Percentiles rank a stretch among this genome's conserved stretches.
phyloP scores from a whole-genome alignment of 2,888 invertebrate species.

The Mythimna albipuncta region DNA sequence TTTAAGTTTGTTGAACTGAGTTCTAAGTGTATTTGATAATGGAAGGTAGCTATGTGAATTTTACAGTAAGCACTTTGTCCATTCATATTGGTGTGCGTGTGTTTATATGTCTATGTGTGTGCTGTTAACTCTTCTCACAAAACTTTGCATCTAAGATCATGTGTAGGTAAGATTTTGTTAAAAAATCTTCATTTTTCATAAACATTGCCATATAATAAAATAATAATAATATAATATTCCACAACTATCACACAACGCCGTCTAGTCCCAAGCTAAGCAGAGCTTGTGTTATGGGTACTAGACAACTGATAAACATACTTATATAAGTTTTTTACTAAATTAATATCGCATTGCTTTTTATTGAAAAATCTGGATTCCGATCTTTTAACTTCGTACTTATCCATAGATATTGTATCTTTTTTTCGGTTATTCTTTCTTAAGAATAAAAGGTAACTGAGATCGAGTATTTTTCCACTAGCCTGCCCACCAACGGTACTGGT shows the following conservation, averaged over 20 bases:
- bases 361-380: no score
- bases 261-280: no score
- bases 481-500: no score
- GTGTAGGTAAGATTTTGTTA: neutral
- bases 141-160: neutral
- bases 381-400: neutral
- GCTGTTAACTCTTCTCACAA: neutral
- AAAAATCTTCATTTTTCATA: neutral
- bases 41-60: neutral
- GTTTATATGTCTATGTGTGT: no score
- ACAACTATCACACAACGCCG: no score
- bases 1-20: neutral
- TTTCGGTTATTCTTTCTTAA: neutral
- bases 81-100: constrained; percentile 3
- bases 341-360: neutral
- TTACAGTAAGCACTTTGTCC: constrained; percentile 1
- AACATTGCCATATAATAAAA: no score
- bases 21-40: neutral
- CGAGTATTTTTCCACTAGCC: neutral
- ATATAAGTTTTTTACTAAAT: neutral
- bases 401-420: neutral
- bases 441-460: neutral
- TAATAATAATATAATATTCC: no score
- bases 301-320: no score
- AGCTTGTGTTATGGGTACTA: no score